phyloP scores from a whole-genome alignment of 2,113 vertebrate genomes.

The Chlorodrepanis virens region DNA sequence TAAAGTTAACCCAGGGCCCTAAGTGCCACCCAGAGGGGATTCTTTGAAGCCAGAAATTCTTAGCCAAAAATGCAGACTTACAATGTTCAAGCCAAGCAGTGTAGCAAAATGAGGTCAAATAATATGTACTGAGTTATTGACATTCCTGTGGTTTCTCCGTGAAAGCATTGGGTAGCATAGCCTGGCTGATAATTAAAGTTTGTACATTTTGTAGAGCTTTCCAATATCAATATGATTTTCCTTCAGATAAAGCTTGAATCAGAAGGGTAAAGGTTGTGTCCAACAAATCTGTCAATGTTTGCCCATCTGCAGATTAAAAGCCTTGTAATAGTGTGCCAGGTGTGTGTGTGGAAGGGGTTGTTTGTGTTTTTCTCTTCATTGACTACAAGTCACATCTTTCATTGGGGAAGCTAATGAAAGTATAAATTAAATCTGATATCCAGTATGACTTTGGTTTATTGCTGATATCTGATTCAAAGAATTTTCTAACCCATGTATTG shows the following conservation, averaged over 20 bases:
- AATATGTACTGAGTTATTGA: background rate
- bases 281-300: constrained; percentile 35
- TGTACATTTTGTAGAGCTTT: background rate
- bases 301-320: background rate
- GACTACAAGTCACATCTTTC: background rate
- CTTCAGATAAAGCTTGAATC: background rate
- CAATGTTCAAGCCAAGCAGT: background rate
- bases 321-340: background rate
- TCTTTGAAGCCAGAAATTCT: background rate
- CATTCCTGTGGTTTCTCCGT: constrained; percentile 1
- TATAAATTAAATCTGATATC: background rate
- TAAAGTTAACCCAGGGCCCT: background rate
- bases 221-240: background rate
- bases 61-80: background rate
- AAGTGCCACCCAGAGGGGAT: background rate
- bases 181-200: constrained; percentile 4
- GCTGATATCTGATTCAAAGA: background rate
- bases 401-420: background rate
- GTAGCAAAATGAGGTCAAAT: constrained; percentile 13
- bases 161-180: background rate
- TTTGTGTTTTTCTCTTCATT: background rate
- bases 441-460: background rate
- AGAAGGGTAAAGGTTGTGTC: background rate
- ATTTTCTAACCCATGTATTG: background rate
- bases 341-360: background rate